These are phyloP conservation scores for Poeciliopsis presidionis DNA, from an alignment of 2,797 vertebrate genomes.

Conservation along the genomic window DNA sequence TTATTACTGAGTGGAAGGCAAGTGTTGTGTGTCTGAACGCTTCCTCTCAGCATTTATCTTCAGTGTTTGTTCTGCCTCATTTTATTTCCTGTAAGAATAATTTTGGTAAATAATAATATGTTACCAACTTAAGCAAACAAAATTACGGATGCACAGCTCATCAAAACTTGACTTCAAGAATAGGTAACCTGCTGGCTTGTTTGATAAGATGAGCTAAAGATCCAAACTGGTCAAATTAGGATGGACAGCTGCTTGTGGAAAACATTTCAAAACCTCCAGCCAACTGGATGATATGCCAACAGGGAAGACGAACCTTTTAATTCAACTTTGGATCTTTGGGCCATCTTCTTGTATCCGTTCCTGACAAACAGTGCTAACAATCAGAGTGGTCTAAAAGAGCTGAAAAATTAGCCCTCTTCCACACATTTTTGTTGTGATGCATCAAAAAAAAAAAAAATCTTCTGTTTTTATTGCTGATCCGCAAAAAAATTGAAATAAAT, in stretches of 20 bases:
- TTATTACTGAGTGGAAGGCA: constrained; percentile 26
- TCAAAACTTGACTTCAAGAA: constrained; percentile 7
- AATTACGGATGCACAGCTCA: constrained; percentile 15
- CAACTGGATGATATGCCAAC: constrained; percentile 19
- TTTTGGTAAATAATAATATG: constrained; percentile 50
- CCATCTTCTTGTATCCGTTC: constrained; percentile 22
- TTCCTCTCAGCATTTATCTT: constrained; percentile 44
- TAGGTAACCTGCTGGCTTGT: constrained; percentile 12
- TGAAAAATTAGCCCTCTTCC: constrained; percentile 13
- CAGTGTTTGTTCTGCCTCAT: constrained; percentile 29
- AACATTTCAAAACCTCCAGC: constrained; percentile 31
- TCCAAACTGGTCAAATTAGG: constrained; percentile 51
- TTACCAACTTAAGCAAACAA: constrained; percentile 43
- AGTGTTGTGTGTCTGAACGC: constrained; percentile 38
- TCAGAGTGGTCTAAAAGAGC: background rate
- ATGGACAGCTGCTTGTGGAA: constrained; percentile 45
- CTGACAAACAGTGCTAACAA: constrained; percentile 12
- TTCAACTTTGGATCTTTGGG: constrained; percentile 3
- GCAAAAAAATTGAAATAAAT: background rate
- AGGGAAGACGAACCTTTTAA: constrained; percentile 34
- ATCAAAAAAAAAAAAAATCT: constrained; percentile 12
- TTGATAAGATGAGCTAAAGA: constrained; percentile 27
- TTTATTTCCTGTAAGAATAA: constrained; percentile 18
- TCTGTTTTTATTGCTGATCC: constrained; percentile 8
- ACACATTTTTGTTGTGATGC: background rate